A percentile compares a stretch with the other conserved stretches of the same genome.
These are phyloP conservation scores for Acanthis flammea DNA, from an alignment of 2,797 vertebrate genomes.

Conservation along the genomic window DNA sequence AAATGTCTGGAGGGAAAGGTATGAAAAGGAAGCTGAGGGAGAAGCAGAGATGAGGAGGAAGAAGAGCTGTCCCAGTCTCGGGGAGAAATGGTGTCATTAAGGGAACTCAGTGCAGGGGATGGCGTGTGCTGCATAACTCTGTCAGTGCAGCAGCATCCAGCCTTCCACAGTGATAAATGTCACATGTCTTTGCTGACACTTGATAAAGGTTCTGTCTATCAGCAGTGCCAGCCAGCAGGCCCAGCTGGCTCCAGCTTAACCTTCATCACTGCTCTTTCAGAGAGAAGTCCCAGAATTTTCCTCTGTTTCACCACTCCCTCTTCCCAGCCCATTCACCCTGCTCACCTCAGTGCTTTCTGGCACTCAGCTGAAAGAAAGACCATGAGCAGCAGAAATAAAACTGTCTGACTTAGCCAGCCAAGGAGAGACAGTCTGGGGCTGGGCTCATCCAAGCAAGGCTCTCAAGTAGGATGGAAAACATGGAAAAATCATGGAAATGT, in stretches of 20 bases:
- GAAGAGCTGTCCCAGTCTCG: background rate
- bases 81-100: slow-evolving; percentile 32
- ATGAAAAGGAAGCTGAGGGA: background rate
- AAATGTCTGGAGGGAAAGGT: background rate
- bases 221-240: background rate
- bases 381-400: slow-evolving; percentile 3
- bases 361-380: slow-evolving; percentile 1
- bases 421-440: background rate
- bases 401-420: background rate
- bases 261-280: background rate
- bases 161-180: slow-evolving; percentile 68
- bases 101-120: slow-evolving; percentile 26
- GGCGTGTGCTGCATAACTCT: slow-evolving; percentile 52
- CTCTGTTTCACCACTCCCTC: background rate
- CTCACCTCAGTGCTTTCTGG: slow-evolving; percentile 16
- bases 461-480: background rate
- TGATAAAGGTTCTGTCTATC: slow-evolving; percentile 69
- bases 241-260: slow-evolving; percentile 34
- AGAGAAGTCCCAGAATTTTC: slow-evolving; percentile 8
- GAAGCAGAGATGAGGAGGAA: background rate
- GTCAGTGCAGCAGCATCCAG: slow-evolving; percentile 27
- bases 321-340: background rate
- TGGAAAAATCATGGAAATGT: background rate
- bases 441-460: background rate
- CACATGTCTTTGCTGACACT: slow-evolving; percentile 68